Percentiles rank a stretch among this genome's conserved stretches.
These are phyloP conservation scores for Clunio marinus DNA, from an alignment of 2,888 invertebrate genomes.

Conservation along the genomic window DNA sequence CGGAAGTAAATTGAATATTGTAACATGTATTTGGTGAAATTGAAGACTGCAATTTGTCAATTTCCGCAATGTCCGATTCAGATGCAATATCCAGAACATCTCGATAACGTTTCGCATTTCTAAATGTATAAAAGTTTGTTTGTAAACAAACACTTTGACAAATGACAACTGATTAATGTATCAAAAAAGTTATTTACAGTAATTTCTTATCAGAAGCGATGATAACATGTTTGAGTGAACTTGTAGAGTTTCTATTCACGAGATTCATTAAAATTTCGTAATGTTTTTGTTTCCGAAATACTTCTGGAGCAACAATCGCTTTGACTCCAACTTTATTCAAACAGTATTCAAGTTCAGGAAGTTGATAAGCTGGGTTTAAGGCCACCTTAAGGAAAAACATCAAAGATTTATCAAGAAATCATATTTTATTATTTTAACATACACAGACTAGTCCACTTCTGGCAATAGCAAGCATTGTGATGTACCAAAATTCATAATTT, in stretches of 20 bases:
- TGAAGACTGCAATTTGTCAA: conserved; percentile 49
- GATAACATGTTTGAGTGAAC: conserved; percentile 57
- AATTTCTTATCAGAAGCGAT: conserved; percentile 53
- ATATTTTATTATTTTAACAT: conserved; percentile 40
- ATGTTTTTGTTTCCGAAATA: conserved; percentile 63
- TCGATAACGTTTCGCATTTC: conserved; percentile 51
- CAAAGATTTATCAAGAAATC: conserved; percentile 22
- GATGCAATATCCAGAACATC: conserved; percentile 48
- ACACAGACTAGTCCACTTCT: conserved; percentile 67
- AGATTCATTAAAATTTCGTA: conserved; percentile 59
- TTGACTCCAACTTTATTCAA: conserved; percentile 66
- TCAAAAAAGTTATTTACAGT: conserved; percentile 48
- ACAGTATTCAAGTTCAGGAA: conserved; percentile 65
- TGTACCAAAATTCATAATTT: conserved; percentile 71
- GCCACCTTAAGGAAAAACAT: conserved; percentile 56
- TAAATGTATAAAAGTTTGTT: conserved; percentile 41
- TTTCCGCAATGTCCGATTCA: conserved; percentile 42
- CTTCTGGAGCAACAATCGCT: conserved; percentile 61
- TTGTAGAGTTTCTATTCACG: conserved; percentile 52
- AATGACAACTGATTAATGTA: background rate
- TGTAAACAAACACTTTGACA: background rate
- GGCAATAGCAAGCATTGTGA: conserved; percentile 65
- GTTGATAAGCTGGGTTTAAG: conserved; percentile 71
- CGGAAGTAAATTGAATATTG: conserved; percentile 78
- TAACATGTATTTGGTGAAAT: conserved; percentile 65